Base-by-base conservation (phyloP, 2,113 vertebrate species). In the Chaetops frenatus region DNA sequence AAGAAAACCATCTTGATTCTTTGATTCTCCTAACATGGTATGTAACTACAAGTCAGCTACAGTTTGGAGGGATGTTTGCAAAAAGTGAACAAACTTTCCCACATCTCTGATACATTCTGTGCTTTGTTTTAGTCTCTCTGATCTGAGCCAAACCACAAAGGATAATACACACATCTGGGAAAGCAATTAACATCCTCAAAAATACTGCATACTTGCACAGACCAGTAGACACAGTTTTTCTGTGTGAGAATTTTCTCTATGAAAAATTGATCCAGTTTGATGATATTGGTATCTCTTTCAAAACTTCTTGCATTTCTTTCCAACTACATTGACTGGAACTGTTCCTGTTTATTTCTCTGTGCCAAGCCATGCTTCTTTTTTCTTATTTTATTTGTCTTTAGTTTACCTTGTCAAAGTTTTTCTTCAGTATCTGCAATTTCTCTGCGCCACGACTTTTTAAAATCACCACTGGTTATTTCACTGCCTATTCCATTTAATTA, bases 61-160 rank as follows among this genome's bases (percentile, higher is more conserved):
- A 81, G 36, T 64, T 86, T 69, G 54, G 31, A 84, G 23, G 36
- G 48, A 87, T 71, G 73, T 60, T 76, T 85, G 65, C 45, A 84
- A 81, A 84, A 86, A 28, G 36, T 38, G 69, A 78, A 88, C 36
- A 81, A 94, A 94, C 65, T 95, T 95, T 97, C 95, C 96, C 95
- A 95, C 91, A 94, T 82, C 57, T 71, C 64, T 35, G 44, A 91
- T 62, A 69, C 54, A 85, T 4, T 10, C 73, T 89, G 61, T 57
- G 54, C 54, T 77, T 89, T 92, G 69, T 76, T 89, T 80, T n/a
- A 73, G 56, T 85, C 58, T 38, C 86, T 62, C 84, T 72, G 67
- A 73, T 91, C 84, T 61, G 89, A 90, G 95, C 90, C 90, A 97
- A 95, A 96, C 95, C 96, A 95, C 93, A 95, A 92, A 85, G 74